These are phyloP conservation scores for Volucella inanis DNA, from an alignment of 2,888 invertebrate species.

Conservation along the genomic window DNA sequence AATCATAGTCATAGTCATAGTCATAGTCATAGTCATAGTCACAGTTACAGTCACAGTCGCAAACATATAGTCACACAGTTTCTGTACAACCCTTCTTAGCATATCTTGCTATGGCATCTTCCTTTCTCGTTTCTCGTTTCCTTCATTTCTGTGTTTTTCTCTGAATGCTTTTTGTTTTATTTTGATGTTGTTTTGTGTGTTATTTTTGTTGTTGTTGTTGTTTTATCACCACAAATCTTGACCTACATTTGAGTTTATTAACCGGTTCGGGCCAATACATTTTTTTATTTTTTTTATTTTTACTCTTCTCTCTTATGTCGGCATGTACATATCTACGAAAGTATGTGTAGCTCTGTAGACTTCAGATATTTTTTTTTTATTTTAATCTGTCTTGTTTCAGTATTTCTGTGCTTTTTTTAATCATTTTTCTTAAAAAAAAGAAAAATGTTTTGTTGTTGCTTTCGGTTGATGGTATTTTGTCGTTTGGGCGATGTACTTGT, in stretches of 20 bases:
- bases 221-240: slow-evolving; percentile 81
- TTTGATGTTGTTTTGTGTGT: slow-evolving; percentile 75
- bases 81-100: slow-evolving; percentile 64
- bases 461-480: slow-evolving; percentile 18
- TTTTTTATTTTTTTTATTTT: slow-evolving; percentile 30
- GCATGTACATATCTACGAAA: slow-evolving; percentile 1
- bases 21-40: no score
- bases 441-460: slow-evolving; percentile 24
- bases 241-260: slow-evolving; percentile 81
- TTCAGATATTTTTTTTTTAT: slow-evolving; percentile 30
- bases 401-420: slow-evolving; percentile 20
- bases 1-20: no score
- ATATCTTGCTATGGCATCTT: slow-evolving; percentile 62
- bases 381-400: slow-evolving; percentile 42
- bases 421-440: background rate
- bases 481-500: background rate
- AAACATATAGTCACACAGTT: background rate
- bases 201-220: slow-evolving; percentile 54
- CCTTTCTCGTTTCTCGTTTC: slow-evolving; percentile 48
- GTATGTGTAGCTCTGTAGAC: slow-evolving; percentile 5
- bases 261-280: slow-evolving; percentile 79
- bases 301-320: slow-evolving; percentile 9
- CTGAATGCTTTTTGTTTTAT: slow-evolving; percentile 77
- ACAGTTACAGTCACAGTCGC: no score
- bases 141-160: slow-evolving; percentile 46